phyloP scores from a whole-genome alignment of 2,113 vertebrate species.

The Regulus satrapa region DNA sequence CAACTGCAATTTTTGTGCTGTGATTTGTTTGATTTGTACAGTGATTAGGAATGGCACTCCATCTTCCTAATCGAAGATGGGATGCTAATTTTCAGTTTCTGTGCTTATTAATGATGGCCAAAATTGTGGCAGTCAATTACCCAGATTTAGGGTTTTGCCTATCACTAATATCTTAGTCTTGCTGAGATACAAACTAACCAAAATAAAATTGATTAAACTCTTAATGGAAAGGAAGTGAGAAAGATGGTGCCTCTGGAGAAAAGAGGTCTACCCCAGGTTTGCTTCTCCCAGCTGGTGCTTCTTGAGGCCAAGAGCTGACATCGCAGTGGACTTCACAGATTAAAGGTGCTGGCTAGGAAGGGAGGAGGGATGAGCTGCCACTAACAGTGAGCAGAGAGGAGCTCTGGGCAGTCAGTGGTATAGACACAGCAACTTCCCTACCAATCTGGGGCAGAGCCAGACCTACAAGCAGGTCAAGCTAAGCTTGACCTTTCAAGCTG shows the following conservation, averaged over 20 bases:
- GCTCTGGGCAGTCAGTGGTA: neutral
- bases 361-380: neutral
- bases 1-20: neutral
- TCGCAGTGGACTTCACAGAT: neutral
- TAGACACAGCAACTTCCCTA: neutral
- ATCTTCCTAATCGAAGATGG: neutral
- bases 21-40: slow-evolving; percentile 9
- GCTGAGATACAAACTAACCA: neutral
- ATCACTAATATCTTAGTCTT: neutral
- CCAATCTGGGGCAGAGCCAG: neutral
- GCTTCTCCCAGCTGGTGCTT: neutral
- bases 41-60: neutral
- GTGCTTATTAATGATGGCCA: neutral
- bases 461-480: neutral
- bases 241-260: neutral
- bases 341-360: neutral
- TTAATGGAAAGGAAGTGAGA: neutral
- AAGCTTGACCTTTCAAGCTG: too few relatives aligned
- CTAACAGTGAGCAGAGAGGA: neutral
- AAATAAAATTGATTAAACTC: neutral
- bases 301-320: neutral
- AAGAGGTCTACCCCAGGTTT: neutral
- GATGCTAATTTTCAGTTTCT: neutral
- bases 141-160: neutral
- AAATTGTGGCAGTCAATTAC: neutral